Percentiles rank a stretch among this genome's conserved stretches.
Conservation (phyloP, 2,113 vertebrate genomes). For the Columba livia region DNA sequence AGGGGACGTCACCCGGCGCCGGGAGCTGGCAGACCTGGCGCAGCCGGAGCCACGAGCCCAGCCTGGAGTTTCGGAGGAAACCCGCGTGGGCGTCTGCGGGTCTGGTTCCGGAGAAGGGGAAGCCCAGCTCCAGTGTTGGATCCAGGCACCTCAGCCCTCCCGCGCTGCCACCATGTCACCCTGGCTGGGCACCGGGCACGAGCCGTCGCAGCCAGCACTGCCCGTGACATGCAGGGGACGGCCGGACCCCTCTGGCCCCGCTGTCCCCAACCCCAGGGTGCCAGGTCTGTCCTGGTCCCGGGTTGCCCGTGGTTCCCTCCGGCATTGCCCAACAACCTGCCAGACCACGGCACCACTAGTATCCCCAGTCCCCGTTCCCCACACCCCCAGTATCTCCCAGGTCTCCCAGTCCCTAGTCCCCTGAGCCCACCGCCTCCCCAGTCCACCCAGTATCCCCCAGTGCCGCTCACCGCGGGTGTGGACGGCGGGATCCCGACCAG, state of each 20-base stretch:
- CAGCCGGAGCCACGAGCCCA: not conserved
- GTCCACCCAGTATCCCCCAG: not conserved
- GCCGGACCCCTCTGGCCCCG: not conserved
- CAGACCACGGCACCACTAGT: not conserved
- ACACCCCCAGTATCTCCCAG: not conserved
- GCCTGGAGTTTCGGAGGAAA: not conserved
- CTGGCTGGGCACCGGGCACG: not conserved
- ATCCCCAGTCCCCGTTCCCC: not conserved
- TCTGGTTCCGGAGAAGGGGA: not conserved
- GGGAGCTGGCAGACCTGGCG: not conserved
- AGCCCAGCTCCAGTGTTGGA: not conserved
- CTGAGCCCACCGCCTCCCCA: not conserved
- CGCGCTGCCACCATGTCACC: not conserved
- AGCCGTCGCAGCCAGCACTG: not conserved
- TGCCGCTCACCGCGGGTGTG: conserved; percentile 59
- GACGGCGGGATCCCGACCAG: conserved; percentile 95
- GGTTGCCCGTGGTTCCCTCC: not conserved
- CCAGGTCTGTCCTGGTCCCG: not conserved
- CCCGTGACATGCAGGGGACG: not conserved
- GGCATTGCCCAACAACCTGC: not conserved
- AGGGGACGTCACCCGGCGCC: too few species aligned
- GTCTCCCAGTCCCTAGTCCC: not conserved
- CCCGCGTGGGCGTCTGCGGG: not conserved
- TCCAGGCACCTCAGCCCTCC: not conserved
- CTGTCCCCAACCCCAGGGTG: not conserved